Evolutionary conservation across 2,797 vertebrate genomes (phyloP).

Genomic region (Rhynchonycteris naso): DNA sequence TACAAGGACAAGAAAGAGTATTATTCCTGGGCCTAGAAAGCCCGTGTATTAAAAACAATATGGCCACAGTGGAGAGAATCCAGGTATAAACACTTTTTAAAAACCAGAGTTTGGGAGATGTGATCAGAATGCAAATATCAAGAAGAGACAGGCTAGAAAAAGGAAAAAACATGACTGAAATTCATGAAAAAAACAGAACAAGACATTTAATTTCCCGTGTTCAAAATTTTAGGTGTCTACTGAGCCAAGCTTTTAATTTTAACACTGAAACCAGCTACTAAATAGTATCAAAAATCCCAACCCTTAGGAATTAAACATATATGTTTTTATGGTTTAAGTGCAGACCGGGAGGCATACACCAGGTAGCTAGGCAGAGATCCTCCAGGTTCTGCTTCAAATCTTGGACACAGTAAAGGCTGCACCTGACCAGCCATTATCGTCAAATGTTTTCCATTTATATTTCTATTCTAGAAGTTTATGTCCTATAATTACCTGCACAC

Average conservation of each 20-base stretch:
- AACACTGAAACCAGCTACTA: background rate
- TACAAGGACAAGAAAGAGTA: background rate
- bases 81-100: background rate
- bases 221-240: background rate
- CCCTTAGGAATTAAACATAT: background rate
- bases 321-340: background rate
- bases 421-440: background rate
- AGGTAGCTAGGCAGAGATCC: background rate
- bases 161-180: background rate
- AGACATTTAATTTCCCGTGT: background rate
- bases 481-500: background rate
- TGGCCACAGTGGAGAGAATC: background rate
- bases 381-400: background rate
- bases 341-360: background rate
- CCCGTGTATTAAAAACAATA: background rate
- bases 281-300: background rate
- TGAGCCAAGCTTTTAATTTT: background rate
- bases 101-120: background rate
- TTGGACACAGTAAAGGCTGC: background rate
- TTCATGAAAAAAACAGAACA: background rate
- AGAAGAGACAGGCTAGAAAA: background rate
- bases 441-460: background rate
- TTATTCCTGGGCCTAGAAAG: background rate
- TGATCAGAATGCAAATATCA: constrained; percentile 21
- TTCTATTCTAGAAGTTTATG: background rate